These are phyloP conservation scores for Hemicrepidius hirtus DNA, from an alignment of 2,888 invertebrate genomes.

Conservation along the genomic window DNA sequence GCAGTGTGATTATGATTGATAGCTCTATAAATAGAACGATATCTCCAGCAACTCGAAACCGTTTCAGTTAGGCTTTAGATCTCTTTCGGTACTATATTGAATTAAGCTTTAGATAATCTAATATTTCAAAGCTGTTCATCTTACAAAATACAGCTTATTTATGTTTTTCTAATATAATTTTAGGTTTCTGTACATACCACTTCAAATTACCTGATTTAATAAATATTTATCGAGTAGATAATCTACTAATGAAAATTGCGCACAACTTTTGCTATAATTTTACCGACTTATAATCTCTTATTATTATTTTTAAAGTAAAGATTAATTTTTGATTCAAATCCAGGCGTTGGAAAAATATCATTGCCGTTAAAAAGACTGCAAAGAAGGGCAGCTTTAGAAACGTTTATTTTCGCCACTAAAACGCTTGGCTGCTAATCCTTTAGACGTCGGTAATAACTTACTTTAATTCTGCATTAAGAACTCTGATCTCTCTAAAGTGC, in stretches of 20 bases:
- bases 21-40: slow-evolving; percentile 6
- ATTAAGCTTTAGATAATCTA: not conserved
- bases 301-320: no score
- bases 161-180: no score
- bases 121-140: not conserved
- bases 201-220: no score
- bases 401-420: not conserved
- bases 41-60: not conserved
- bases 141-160: not conserved
- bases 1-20: slow-evolving; percentile 11
- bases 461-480: not conserved
- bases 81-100: slow-evolving; percentile 2
- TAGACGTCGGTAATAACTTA: not conserved
- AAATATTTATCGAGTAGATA: no score
- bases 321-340: no score
- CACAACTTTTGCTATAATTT: no score
- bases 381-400: not conserved
- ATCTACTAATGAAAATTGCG: no score
- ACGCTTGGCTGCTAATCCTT: not conserved
- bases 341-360: no score
- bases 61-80: not conserved
- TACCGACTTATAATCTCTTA: no score
- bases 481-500: no score
- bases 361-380: not conserved
- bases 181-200: no score